These are phyloP conservation scores for Otus scops DNA, from an alignment of 2,797 vertebrate species.

Conservation along the genomic window DNA sequence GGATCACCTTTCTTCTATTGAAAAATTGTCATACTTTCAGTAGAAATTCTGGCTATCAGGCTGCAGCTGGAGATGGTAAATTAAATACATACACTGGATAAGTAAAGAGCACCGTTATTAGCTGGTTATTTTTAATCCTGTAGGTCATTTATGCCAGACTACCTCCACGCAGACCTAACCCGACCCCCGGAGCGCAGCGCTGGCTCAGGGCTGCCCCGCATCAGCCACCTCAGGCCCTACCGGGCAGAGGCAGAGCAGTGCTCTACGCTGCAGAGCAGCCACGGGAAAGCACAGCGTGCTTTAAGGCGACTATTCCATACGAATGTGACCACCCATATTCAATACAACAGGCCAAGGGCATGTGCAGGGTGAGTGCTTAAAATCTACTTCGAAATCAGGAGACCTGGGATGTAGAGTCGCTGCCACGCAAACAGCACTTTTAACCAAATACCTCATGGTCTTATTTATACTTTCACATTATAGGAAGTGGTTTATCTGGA, in stretches of 20 bases:
- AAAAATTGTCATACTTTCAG: neutral
- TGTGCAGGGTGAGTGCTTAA: neutral
- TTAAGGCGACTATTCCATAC: neutral
- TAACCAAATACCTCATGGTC: neutral
- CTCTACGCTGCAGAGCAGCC: neutral
- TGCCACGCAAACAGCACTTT: neutral
- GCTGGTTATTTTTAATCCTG: neutral
- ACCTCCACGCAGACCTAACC: neutral
- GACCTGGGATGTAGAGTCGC: fast-evolving
- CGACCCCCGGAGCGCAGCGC: fast-evolving
- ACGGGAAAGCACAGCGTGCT: fast-evolving
- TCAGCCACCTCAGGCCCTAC: neutral
- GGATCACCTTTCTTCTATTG: neutral
- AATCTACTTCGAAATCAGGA: neutral
- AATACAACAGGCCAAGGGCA: neutral
- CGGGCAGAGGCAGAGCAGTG: neutral
- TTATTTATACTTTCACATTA: neutral
- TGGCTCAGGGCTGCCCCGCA: neutral
- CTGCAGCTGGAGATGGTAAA: neutral
- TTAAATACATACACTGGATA: neutral
- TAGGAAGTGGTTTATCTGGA: neutral
- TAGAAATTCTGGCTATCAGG: neutral
- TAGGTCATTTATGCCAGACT: neutral
- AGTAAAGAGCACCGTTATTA: neutral
- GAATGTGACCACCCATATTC: neutral